Evolutionary conservation across 2,113 vertebrate species (phyloP).

Genomic region (Athene noctua): DNA sequence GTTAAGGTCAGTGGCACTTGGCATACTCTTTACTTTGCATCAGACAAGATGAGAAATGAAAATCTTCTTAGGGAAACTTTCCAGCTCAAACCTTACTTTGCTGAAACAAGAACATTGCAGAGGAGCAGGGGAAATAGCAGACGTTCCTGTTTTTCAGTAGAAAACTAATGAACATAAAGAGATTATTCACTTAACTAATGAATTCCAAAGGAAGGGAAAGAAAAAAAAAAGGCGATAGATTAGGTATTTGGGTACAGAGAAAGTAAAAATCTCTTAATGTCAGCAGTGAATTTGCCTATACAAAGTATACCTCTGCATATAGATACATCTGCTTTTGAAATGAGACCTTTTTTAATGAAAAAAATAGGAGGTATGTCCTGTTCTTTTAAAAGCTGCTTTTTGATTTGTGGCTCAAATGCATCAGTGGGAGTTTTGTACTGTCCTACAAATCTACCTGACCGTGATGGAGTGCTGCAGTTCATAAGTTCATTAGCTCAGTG

Average conservation of each 20-base stretch:
- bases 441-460: neutral
- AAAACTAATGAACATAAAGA: neutral
- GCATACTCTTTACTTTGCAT: conserved; percentile 66
- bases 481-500: neutral
- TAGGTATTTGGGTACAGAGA: neutral
- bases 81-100: conserved; percentile 25
- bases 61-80: conserved; percentile 45
- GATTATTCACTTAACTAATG: neutral
- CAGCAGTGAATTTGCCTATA: neutral
- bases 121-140: neutral
- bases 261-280: neutral
- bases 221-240: neutral
- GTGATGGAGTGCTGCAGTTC: neutral
- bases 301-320: neutral
- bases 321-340: neutral
- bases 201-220: neutral
- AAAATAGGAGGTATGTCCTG: neutral
- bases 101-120: conserved; percentile 12
- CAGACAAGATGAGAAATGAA: conserved; percentile 59
- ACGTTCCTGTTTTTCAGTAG: neutral
- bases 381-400: neutral
- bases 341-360: neutral
- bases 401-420: neutral
- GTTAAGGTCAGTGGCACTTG: conserved; percentile 76
- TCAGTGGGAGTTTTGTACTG: neutral